Evolutionary conservation across 2,888 invertebrate genomes (phyloP).

Genomic region (Frankliniella intonsa): DNA sequence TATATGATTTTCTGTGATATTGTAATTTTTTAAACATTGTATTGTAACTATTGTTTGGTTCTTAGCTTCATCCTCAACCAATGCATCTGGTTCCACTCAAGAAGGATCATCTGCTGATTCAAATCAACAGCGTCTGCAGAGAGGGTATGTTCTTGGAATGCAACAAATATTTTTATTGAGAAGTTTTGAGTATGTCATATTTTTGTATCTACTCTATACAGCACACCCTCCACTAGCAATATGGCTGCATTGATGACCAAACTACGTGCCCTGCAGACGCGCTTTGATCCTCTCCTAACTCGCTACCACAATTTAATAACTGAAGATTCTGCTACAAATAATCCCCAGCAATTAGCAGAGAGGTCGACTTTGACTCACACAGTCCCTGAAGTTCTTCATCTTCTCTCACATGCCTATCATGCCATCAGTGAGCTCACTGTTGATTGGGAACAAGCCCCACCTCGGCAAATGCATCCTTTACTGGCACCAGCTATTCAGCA

Average conservation of each 20-base stretch:
- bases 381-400: conserved; percentile 77
- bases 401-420: conserved; percentile 83
- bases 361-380: conserved; percentile 66
- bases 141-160: background rate
- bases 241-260: conserved; percentile 56
- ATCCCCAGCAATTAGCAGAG: conserved; percentile 48
- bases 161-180: background rate
- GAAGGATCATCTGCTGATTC: background rate
- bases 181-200: background rate
- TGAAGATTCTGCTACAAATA: conserved; percentile 55
- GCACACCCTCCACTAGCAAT: conserved; percentile 44
- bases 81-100: background rate
- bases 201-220: background rate
- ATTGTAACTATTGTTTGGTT: no score
- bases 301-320: conserved; percentile 58
- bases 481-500: conserved; percentile 23
- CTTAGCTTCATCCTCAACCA: background rate
- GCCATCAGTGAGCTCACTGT: conserved; percentile 80
- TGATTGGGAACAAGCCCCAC: conserved; percentile 62
- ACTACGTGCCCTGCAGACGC: conserved; percentile 52
- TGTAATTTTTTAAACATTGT: background rate
- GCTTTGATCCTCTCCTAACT: conserved; percentile 63
- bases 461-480: conserved; percentile 61
- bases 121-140: background rate
- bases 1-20: no score